phyloP scores from a whole-genome alignment of 2,797 vertebrate species.

The Paguma larvata region DNA sequence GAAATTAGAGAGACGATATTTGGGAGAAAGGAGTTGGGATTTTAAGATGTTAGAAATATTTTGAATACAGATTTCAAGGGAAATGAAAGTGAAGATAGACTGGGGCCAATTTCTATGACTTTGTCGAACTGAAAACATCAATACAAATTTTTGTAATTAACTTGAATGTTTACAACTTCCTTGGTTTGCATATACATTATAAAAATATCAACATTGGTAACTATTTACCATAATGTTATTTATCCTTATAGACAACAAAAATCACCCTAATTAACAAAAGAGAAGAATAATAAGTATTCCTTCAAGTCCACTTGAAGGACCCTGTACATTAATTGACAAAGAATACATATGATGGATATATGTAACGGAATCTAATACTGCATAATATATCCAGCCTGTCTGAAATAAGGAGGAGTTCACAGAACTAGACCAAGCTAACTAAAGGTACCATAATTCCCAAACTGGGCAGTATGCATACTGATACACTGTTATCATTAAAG shows the following conservation, averaged over 20 bases:
- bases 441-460: background rate
- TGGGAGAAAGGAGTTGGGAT: background rate
- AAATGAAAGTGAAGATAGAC: background rate
- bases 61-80: background rate
- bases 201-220: background rate
- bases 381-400: background rate
- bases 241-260: background rate
- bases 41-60: background rate
- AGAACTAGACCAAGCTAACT: background rate
- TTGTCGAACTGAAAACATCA: background rate
- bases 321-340: background rate
- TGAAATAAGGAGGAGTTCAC: background rate
- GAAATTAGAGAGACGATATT: background rate
- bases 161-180: background rate
- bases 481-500: background rate
- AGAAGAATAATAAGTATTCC: background rate
- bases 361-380: background rate
- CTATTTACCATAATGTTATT: background rate
- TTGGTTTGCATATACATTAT: background rate
- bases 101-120: background rate
- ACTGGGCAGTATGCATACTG: background rate
- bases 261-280: background rate
- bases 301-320: background rate
- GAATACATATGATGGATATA: rapidly evolving
- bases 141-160: background rate